A percentile compares a stretch with the other conserved stretches of the same genome.
Evolutionary conservation across 1,140 invertebrate genomes (phyloP).

Genomic region (Conus ventricosus): DNA sequence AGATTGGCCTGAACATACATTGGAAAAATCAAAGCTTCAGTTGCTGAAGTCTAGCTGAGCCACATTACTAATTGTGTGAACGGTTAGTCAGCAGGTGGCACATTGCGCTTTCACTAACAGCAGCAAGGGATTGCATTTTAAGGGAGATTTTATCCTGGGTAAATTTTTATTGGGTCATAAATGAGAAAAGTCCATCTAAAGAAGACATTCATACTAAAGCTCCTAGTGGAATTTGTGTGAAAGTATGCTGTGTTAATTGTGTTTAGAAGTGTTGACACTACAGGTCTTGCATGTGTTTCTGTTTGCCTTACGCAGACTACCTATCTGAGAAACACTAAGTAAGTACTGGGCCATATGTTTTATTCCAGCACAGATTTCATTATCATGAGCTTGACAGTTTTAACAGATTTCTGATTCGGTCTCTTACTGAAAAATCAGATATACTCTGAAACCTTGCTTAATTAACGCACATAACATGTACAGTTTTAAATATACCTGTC

Average conservation of each 20-base stretch:
- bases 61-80: not conserved
- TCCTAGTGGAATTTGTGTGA: no score
- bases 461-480: not conserved
- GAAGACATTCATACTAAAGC: no score
- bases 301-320: conserved; percentile 31
- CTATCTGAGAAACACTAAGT: conserved; percentile 39
- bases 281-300: conserved; percentile 13
- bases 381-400: conserved; percentile 11
- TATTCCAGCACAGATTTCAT: conserved; percentile 20
- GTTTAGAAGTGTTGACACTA: not conserved
- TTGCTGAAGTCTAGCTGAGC: not conserved
- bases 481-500: not conserved
- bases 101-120: not conserved
- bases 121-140: not conserved
- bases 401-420: not conserved
- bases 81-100: not conserved
- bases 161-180: no score
- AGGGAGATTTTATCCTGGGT: no score
- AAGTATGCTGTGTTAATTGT: not conserved
- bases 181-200: no score
- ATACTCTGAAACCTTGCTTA: conserved; percentile 7
- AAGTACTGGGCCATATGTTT: conserved; percentile 27
- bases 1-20: no score
- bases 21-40: no score
- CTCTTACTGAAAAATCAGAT: not conserved